These are phyloP conservation scores for Laticauda colubrina DNA, from an alignment of 2,113 vertebrate species.

Conservation along the genomic window DNA sequence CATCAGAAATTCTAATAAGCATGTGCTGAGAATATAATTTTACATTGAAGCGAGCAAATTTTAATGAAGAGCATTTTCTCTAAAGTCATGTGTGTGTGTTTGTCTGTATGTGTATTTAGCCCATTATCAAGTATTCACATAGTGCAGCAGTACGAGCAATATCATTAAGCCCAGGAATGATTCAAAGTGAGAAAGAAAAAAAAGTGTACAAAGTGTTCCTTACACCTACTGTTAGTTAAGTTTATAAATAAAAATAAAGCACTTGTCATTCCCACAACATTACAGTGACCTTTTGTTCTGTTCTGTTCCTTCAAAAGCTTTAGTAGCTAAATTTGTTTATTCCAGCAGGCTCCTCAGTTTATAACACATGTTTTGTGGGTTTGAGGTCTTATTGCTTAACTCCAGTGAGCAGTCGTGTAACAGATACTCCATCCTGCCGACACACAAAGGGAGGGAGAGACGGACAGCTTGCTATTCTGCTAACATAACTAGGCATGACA, in stretches of 20 bases:
- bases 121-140: background rate
- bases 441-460: background rate
- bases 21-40: background rate
- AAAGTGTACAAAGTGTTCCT: background rate
- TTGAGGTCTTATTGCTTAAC: background rate
- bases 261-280: background rate
- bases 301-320: background rate
- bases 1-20: background rate
- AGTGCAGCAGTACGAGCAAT: background rate
- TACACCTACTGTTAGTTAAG: background rate
- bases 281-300: background rate
- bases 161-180: background rate
- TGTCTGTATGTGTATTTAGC: background rate
- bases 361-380: background rate
- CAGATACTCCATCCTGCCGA: background rate
- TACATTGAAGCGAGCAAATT: background rate
- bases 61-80: background rate
- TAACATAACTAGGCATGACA: constrained; percentile 20
- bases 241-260: background rate
- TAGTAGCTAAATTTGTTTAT: background rate
- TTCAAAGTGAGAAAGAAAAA: background rate
- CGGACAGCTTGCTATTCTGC: background rate
- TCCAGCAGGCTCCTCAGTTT: background rate
- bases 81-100: background rate
- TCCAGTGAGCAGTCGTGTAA: background rate